Evolutionary conservation across 2,888 invertebrate species (phyloP), one percentile per base, ranked within the genome.

Genomic region (Abscondita cerata): DNA sequence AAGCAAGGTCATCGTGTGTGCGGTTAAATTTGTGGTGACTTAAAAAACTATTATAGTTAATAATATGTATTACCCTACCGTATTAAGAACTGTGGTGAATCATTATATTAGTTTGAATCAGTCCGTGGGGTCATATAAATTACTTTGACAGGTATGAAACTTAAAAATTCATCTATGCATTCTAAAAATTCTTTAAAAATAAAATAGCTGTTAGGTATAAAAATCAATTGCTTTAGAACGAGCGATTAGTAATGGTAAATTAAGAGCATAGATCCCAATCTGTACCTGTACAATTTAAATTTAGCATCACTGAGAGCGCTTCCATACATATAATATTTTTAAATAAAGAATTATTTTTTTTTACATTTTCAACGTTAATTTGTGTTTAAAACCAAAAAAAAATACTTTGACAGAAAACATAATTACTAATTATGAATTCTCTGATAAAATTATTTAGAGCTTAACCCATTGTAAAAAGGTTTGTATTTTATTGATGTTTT

Each of bases 11-110:
- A 9, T 44, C 19, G 44, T 41, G 41, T 41, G 41, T 41, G 41
- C n/a, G 44, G 44, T 44, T 44, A 19, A 16, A 44, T 44, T 44
- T 44, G 44, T 44, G 44, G 44, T 44, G 44, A 44, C 44, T 44
- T 44, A 44, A 44, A 18, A 44, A 44, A 44, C 44, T 16, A 44
- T 44, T 44, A 44, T 44, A 19, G 44, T 44, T 44, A 44, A 44
- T 44, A 44, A 44, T 19, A 44, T 18, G 44, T 18, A 44, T 44
- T 44, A 44, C 16, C 44, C 44, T 44, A 44, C 44, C 44, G 44
- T 44, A 44, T 44, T 44, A 13, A 41, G 41, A 44, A 18, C 44
- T n/a, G 44, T 18, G 16, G 16, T 44, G 44, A 44, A 44, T 44
- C 44, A 44, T n/a, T 44, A 18, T 18, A 44, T 44, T 44, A 44